Base-by-base conservation (phyloP, 2,888 invertebrate genomes). In the Himalopsyche kuldschensis region DNA sequence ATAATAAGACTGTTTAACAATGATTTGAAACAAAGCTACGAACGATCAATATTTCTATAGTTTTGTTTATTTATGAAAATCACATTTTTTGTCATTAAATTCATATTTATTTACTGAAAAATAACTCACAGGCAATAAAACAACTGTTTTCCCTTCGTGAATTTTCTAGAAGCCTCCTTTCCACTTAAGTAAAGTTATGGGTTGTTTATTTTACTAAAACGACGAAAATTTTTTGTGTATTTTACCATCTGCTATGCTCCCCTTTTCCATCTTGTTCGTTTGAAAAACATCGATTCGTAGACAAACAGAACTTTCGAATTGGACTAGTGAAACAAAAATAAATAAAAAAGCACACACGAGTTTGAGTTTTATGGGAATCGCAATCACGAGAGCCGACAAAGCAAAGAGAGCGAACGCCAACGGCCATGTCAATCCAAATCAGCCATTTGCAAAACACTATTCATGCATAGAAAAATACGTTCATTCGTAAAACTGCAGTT, bases 191-290 rank as follows among this genome's bases (percentile, higher is more conserved):
- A 11, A 31, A 30, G 75, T 31, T 48, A 32, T 31, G 32, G 69
- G 24, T 78, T 82, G 82, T 82, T 82, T 82, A 82, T 78, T 82
- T 75, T 79, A 82, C 79, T 82, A 75, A 82, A 79, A 79, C 75
- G 82, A 47, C 30, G 82, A 75, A n/a, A 20, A 46, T n/a, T 81
- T 78, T 76, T 55, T 63, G 55, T 78, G 78, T 81, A 81, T 77
- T 81, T 81, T 32, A 48, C 41, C 48, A 78, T 48, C 76, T 79
- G 79, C 69, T 75, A 76, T 47, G 75, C 69, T 27, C 32, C 55
- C 32, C 78, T 47, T 55, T 76, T 76, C 79, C 75, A 48, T 32
- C 78, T 35, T 46, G 31, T 20, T 55, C 82, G 82, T 41, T 82
- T 30, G 27, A 32, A 75, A 32, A 82, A 31, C 55, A 79, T 82